Conservation (phyloP, 2,888 invertebrate genomes). For the Gerosis bhagava region DNA sequence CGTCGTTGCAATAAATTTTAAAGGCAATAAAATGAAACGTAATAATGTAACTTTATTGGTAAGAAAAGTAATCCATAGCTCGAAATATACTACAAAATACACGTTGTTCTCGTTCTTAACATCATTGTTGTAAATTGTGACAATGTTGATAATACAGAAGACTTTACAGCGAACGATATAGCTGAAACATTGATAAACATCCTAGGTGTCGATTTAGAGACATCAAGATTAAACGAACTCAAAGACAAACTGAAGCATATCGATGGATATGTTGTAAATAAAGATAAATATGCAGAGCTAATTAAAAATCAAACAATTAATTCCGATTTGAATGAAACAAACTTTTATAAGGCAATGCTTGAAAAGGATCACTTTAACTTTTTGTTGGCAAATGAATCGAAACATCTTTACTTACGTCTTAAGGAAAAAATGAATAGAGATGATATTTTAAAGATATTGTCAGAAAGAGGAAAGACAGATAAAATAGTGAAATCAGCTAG, state of each 20-base stretch:
- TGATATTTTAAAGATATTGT: conserved; percentile 55
- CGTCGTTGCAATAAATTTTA: conserved; percentile 34
- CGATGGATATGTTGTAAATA: conserved; percentile 50
- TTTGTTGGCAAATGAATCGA: conserved; percentile 43
- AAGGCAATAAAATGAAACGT: conserved; percentile 30
- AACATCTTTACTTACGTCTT: conserved; percentile 58
- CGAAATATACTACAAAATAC: conserved; percentile 14
- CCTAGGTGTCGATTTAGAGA: conserved; percentile 35
- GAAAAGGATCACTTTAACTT: conserved; percentile 54
- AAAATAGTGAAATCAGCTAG: conserved; percentile 49
- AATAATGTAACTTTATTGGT: conserved; percentile 14
- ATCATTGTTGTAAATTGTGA: conserved; percentile 22
- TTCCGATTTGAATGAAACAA: conserved; percentile 52
- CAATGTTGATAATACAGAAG: conserved; percentile 18
- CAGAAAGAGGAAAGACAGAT: conserved; percentile 39
- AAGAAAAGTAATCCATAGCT: conserved; percentile 17
- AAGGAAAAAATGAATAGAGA: conserved; percentile 69
- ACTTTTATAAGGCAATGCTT: conserved; percentile 55
- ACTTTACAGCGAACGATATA: conserved; percentile 36
- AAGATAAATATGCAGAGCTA: conserved; percentile 43
- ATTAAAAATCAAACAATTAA: conserved; percentile 48
- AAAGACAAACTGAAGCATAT: conserved; percentile 54
- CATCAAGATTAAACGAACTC: conserved; percentile 48
- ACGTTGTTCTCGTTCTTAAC: conserved; percentile 7
- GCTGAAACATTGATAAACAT: conserved; percentile 40